These are phyloP conservation scores for Orcinus orca DNA, from an alignment of 2,113 vertebrate genomes.

Conservation along the genomic window DNA sequence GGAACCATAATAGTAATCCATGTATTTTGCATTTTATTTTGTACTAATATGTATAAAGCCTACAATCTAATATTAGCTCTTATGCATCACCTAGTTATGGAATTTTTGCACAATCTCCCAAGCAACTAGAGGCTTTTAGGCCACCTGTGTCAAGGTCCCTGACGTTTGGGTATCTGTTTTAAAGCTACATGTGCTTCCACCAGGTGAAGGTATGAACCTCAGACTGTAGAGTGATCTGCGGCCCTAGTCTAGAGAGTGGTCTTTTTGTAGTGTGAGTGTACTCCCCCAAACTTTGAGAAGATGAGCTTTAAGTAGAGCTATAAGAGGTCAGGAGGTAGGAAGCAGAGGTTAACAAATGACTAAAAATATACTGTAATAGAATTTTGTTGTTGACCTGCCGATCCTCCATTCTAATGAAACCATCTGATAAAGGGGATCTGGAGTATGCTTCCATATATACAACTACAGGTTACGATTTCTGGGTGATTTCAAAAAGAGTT, in stretches of 20 bases:
- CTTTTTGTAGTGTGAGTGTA: background rate
- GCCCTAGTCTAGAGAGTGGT: background rate
- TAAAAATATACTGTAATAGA: fast-evolving
- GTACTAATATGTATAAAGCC: background rate
- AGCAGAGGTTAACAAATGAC: background rate
- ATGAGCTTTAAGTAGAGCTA: background rate
- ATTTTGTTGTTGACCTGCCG: background rate
- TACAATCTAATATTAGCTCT: background rate
- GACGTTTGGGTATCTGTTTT: background rate
- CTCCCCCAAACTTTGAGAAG: background rate
- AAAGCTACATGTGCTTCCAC: background rate
- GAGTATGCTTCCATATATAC: background rate
- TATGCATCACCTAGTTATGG: background rate
- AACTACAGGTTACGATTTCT: background rate
- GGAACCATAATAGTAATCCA: background rate
- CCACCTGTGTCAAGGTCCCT: background rate
- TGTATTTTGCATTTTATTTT: background rate
- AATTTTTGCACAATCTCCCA: background rate
- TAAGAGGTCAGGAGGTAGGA: background rate
- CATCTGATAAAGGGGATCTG: background rate
- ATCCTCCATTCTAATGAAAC: background rate
- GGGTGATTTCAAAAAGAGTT: background rate
- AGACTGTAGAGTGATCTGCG: background rate
- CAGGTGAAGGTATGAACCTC: background rate
- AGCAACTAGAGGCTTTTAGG: background rate